Evolutionary conservation across 1,140 invertebrate species (phyloP), one percentile per base, ranked within the genome.

Genomic region (Cyclina sinensis): DNA sequence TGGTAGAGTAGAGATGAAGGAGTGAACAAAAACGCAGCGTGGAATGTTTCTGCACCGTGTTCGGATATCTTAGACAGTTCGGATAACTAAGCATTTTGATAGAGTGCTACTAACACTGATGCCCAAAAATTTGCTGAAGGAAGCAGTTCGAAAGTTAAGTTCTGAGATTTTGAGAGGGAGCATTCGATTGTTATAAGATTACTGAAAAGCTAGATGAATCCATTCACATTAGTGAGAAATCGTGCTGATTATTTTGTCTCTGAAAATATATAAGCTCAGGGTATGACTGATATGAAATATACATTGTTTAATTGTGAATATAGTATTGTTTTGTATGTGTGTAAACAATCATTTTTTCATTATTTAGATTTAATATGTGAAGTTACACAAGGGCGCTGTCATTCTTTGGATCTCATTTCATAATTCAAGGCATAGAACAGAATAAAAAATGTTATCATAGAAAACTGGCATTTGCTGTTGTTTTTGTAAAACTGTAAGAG

Each of bases 291-390:
- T 24, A 24, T 76, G n/a, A 54, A 76, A 76, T 76, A 46, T 76
- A 32, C 73, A 32, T 54, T 76, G n/a, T 76, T 27, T 46, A 39
- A 73, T 73, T 43, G 51, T 78, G 46, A 78, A 48, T 78, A 27
- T 62, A 62, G 57, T 62, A 27, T 27, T 7, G 9, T 62, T 62
- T 9, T 62, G 24, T 27, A 27, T 24, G 57, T 62, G 51, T 54
- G 51, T 54, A 54, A 54, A 54, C 51, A 54, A 54, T 54, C 51
- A 18, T 14, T 54, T n/a, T 14, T 18, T 54, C 51, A 54, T 54
- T 18, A 18, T 54, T 3, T 54, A 54, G 43, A 43, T 43, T 7
- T 43, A 7, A 43, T 14, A 43, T 14, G 43, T 43, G 43, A 4
- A 43, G 43, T 43, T 43, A 43, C 43, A 7, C 5, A 7, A 43